A percentile compares a stretch with the other conserved stretches of the same genome.
Conservation (phyloP, 2,113 vertebrate genomes). For the Gadus macrocephalus region DNA sequence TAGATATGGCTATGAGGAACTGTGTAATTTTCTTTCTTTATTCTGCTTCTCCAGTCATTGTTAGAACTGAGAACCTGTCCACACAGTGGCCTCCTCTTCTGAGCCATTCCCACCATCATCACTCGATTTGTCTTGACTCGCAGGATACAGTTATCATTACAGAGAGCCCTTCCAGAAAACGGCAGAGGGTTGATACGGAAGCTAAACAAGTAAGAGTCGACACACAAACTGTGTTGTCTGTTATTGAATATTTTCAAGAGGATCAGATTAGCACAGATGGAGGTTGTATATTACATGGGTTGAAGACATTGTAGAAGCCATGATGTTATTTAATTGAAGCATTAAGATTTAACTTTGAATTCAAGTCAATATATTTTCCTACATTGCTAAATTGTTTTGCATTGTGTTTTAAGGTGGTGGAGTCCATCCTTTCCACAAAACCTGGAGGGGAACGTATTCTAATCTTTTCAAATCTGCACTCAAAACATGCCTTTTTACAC, state of each 20-base stretch:
- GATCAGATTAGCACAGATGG: neutral
- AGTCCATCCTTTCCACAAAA: too few species aligned
- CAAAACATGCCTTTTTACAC: too few species aligned
- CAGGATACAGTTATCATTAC: conserved; percentile 1
- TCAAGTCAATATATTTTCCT: too few species aligned
- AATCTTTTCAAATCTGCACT: too few species aligned
- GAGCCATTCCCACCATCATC: conserved; percentile 1
- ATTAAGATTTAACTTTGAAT: too few species aligned
- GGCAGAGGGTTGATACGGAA: too few species aligned
- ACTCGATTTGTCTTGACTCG: neutral
- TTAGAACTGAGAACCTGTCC: conserved; percentile 1
- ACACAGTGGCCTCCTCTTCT: neutral
- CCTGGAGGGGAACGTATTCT: too few species aligned
- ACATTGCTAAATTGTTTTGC: too few species aligned
- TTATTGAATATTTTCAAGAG: neutral
- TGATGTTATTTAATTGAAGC: neutral
- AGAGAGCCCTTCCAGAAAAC: too few species aligned
- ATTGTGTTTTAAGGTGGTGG: too few species aligned
- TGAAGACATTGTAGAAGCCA: neutral
- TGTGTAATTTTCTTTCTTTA: neutral
- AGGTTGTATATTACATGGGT: neutral
- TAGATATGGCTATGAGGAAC: neutral
- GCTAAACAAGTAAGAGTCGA: conserved; percentile 6
- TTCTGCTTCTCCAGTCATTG: neutral
- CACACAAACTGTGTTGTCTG: neutral